Base-by-base conservation (phyloP, 2,797 vertebrate species). In the Amazona finschi region DNA sequence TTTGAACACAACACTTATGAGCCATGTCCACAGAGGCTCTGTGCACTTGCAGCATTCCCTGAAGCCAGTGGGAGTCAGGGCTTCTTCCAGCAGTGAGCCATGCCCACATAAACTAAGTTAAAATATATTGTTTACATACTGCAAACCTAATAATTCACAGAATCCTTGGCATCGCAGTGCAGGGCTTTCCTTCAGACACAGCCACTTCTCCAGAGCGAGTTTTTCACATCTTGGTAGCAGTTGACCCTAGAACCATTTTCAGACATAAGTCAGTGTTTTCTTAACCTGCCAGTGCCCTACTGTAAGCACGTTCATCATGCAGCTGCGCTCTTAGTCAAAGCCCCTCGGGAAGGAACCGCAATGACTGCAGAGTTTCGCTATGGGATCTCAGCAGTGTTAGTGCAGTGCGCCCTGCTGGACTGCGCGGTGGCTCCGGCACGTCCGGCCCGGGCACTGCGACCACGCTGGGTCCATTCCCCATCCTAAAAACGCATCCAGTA, bases 201-300 rank as follows among this genome's bases (percentile, higher is more conserved):
- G 87, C 60, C 75, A 16, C 91, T 85, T 58, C 83, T 91, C 72
- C 91, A n/a, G 79, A 64, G 85, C 79, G 11, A 27, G 30, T 67
- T 93, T 88, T 83, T 58, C 91, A 49, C 6, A 31, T 66, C 64
- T 81, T 61, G 85, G 93, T 82, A 96, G 96, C 93, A 89, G 91
- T 57, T 92, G 94, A 95, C 90, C 95, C 89, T 74, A 43, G 74
- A 70, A 83, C 44, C 87, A 14, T 70, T 90, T 69, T 64, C 62
- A 95, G 93, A 53, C 92, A 27, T 44, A 74, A 92, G 66, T 44
- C 85, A 61, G 71, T 93, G 95, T 96, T 97, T 95, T 58, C 69
- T 87, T 96, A 95, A 93, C 89, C 95, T 11, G 84, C 52, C 77
- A 28, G 38, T 94, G 96, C 92, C 95, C 96, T 41, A 11, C 88